Conservation (phyloP, 2,888 invertebrate genomes). For the Drosophila greeni region DNA sequence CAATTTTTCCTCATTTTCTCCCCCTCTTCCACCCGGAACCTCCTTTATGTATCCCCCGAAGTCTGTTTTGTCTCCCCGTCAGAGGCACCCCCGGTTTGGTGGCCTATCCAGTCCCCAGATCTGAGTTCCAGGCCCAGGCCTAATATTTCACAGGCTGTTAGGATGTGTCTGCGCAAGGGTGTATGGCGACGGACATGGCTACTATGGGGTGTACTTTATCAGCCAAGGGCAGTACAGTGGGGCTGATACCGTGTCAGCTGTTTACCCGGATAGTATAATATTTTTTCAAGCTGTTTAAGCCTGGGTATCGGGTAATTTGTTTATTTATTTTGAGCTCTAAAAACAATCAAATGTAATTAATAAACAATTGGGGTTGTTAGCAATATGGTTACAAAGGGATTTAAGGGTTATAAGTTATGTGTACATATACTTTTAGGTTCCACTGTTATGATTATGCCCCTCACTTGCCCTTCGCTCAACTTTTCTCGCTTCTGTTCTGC, state of each 20-base stretch:
- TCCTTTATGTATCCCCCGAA: slow-evolving; percentile 35
- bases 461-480: slow-evolving; percentile 41
- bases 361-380: slow-evolving; percentile 4
- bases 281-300: slow-evolving; percentile 9
- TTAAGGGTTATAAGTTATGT: neutral
- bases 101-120: slow-evolving; percentile 20
- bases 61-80: slow-evolving; percentile 22
- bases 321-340: neutral
- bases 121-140: slow-evolving; percentile 19
- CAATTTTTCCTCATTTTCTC: slow-evolving; percentile 1
- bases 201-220: slow-evolving; percentile 7
- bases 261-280: neutral
- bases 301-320: neutral
- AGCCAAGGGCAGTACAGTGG: slow-evolving; percentile 23
- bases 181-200: neutral
- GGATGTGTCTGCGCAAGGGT: slow-evolving; percentile 16
- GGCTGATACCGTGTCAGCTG: slow-evolving; percentile 4
- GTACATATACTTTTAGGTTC: neutral
- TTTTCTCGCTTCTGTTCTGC: slow-evolving; percentile 3
- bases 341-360: slow-evolving; percentile 11
- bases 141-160: slow-evolving; percentile 52
- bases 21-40: slow-evolving; percentile 5
- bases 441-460: slow-evolving; percentile 40
- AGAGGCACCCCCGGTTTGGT: slow-evolving; percentile 3
- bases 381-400: neutral